Percentiles rank a stretch among this genome's conserved stretches.
Evolutionary conservation across 1,140 invertebrate species (phyloP).

Genomic region (Harlomillsia oculata): DNA sequence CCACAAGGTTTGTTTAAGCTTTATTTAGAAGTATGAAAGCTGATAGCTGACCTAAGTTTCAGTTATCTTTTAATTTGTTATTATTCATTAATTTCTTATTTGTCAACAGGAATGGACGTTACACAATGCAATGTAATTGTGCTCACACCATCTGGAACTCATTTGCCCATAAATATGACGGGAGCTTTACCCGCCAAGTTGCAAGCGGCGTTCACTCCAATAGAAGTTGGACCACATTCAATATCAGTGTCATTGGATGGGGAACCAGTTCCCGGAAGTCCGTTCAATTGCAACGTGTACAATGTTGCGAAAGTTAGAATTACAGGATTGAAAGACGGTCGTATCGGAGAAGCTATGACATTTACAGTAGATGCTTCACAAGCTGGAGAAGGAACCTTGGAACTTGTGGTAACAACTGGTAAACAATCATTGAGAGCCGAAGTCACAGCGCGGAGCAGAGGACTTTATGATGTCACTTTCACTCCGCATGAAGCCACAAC

Average conservation of each 20-base stretch:
- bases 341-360: conserved; percentile 69
- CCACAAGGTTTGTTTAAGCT: conserved; percentile 41
- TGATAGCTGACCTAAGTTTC: too few relatives aligned
- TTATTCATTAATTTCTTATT: not conserved
- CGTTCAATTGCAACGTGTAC: conserved; percentile 85
- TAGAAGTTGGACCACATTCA: conserved; percentile 72
- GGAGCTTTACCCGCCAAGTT: conserved; percentile 49
- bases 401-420: conserved; percentile 83
- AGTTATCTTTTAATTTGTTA: too few relatives aligned
- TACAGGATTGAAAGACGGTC: conserved; percentile 50
- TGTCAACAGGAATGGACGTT: conserved; percentile 37
- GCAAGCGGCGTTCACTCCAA: conserved; percentile 66
- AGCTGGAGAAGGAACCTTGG: conserved; percentile 89
- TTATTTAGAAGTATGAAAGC: not conserved
- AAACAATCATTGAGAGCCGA: conserved; percentile 53
- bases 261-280: conserved; percentile 76
- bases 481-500: conserved; percentile 77
- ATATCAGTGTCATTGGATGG: conserved; percentile 69
- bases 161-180: conserved; percentile 55
- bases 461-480: conserved; percentile 93
- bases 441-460: conserved; percentile 77
- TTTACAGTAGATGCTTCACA: conserved; percentile 90
- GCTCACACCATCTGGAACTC: conserved; percentile 65
- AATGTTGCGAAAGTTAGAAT: conserved; percentile 77
- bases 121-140: conserved; percentile 55